Base-by-base conservation (phyloP, 2,888 invertebrate genomes). In the Callyntrura guangdongensis region DNA sequence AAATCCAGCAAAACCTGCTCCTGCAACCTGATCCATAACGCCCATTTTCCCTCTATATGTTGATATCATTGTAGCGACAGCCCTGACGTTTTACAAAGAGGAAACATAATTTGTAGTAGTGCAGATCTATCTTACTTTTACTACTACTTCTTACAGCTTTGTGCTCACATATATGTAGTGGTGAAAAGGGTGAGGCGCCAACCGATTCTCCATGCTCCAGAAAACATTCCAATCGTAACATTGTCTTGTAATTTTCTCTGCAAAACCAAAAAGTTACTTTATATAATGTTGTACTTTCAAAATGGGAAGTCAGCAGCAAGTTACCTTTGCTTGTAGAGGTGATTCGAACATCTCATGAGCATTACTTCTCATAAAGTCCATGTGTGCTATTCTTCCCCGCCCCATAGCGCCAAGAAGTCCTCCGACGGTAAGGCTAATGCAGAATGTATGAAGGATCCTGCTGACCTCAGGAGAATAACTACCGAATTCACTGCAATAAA, bases 171-270 rank as follows among this genome's bases (percentile, higher is more conserved):
- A 95, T 97, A 98, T 17, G 96, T 95, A 45, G 96, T 96, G 61
- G 96, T 96, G 94, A 98, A 98, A 0, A 96, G 94, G 6, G 96
- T 96, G 36, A 97, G 94, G 94, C 97, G 96, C 96, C 96, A 96
- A 3, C 96, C 97, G 96, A 97, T 97, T 93, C 95, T 96, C 17
- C 96, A 96, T 0, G 96, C 97, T n/a, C 97, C 97, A 95, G 96
- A 97, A 0, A 96, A 96, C 95, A 98, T 97, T 92, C 96, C 96
- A 20, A 96, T 77, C 0, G 96, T 96, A 0, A 97, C 96, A 94
- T 95, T 95, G 94, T 97, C 96, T 95, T 97, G 97, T 17, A 98
- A 94, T 94, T 96, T 96, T 95, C 96, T 96, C 96, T 97, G 87
- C 67, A 93, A 91, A 53, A 69, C 17, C 2, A 47, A 77, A 17